Base-by-base conservation (phyloP, 2,888 invertebrate genomes). In the Phrixothrix hirtus region DNA sequence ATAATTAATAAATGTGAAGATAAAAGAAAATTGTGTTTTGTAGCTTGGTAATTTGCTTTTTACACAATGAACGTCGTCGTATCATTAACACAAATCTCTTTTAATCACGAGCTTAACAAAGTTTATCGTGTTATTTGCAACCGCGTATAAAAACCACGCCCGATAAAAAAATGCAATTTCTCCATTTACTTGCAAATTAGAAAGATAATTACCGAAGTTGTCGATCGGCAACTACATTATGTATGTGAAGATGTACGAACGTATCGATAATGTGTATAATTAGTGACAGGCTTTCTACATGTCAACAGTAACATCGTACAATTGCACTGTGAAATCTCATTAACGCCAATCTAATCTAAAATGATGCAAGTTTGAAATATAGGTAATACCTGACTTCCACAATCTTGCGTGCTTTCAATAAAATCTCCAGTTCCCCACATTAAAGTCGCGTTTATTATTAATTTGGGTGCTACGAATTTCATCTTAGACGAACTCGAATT, bases 111-210 rank as follows among this genome's bases (percentile, higher is more conserved):
- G 41, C 41, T 49, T 54, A 39, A 35, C 44, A 25, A 45, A 49
- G 32, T 41, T 45, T 45, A 55, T 43, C 39, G 36, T 36, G 43
- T 55, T 46, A 43, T 53, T 53, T 54, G 54, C 31, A 44, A 26
- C 25, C 36, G 48, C 17, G 42, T 39, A 44, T 42, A n/a, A n/a
- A n/a, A n/a, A n/a, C n/a, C n/a, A n/a, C n/a, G n/a, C n/a, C n/a
- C n/a, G n/a, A 46, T 50, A 51, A 51, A 48, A 35, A 30, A 50
- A 41, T 30, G 32, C 21, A 21, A 21, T 7, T 21, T 21, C 7
- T 25, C 45, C 36, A 49, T 50, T 39, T 55, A 55, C 32, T 49
- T 50, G 41, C 45, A 55, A 50, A 55, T 55, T 44, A 51, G 45
- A 11, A 14, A 10, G 21, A 48, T 49, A 54, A 54, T 54, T 54